phyloP scores from a whole-genome alignment of 2,888 invertebrate species.

The Cecidostiba fungosa region DNA sequence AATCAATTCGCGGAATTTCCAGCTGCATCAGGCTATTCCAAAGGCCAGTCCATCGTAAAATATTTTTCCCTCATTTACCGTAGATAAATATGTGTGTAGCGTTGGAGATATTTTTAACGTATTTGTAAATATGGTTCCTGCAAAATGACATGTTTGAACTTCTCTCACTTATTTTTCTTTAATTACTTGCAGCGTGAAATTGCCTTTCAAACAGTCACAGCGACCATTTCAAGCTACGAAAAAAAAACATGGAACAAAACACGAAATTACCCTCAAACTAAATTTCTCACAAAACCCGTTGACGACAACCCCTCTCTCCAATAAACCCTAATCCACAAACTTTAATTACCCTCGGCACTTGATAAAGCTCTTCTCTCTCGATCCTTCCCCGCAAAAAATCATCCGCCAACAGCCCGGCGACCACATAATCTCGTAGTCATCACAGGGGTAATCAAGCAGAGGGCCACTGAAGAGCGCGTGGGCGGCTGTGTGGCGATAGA shows the following conservation, averaged over 20 bases:
- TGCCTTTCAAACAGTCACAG: neutral
- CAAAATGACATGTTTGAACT: neutral
- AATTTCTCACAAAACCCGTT: neutral
- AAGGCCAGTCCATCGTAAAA: neutral
- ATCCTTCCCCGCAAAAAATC: neutral
- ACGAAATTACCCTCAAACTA: neutral
- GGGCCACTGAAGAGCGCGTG: neutral
- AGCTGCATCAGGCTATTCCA: neutral
- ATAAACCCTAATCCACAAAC: neutral
- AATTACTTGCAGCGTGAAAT: neutral
- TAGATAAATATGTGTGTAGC: too few relatives aligned
- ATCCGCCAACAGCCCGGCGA: neutral
- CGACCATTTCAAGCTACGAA: neutral
- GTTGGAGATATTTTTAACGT: too few relatives aligned
- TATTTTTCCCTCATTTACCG: neutral
- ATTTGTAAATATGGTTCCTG: too few relatives aligned
- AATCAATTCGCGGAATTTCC: neutral
- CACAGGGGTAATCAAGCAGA: slow-evolving; percentile 2
- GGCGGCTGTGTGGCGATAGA: slow-evolving; percentile 15
- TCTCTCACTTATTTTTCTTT: neutral
- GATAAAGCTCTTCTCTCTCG: neutral
- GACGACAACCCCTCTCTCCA: neutral
- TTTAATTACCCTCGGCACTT: neutral
- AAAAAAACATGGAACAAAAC: neutral
- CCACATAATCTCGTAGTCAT: slow-evolving; percentile 5